Conservation (phyloP, 2,113 vertebrate genomes). For the Campylomormyrus tamandua region DNA sequence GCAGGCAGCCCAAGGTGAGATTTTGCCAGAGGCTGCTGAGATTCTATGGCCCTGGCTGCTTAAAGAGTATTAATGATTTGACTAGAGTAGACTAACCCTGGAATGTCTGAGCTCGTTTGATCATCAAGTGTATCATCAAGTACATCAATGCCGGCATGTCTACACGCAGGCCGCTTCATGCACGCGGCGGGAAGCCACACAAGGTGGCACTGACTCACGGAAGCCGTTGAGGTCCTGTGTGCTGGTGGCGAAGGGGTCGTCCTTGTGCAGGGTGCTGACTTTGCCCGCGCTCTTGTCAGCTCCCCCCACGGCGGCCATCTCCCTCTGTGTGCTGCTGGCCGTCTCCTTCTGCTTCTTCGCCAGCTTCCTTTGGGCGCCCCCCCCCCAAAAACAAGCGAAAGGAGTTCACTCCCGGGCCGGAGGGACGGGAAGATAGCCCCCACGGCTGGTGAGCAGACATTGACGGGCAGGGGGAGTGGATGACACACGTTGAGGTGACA, state of each 20-base stretch:
- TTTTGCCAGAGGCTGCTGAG: background rate
- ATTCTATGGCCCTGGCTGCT: background rate
- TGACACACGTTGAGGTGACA: background rate
- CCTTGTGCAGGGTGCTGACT: constrained; percentile 82
- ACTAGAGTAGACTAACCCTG: background rate
- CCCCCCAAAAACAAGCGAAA: constrained; percentile 59
- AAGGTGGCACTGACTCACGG: constrained; percentile 64
- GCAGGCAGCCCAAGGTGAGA: background rate
- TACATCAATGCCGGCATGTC: background rate
- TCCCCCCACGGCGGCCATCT: constrained; percentile 84
- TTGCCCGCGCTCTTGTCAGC: constrained; percentile 82
- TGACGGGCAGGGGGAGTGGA: background rate
- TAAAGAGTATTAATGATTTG: background rate
- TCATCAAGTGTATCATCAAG: background rate
- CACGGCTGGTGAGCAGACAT: background rate
- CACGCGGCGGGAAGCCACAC: background rate
- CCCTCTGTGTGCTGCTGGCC: constrained; percentile 86
- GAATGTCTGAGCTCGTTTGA: background rate
- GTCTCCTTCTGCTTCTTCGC: constrained; percentile 99
- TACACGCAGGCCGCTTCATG: background rate
- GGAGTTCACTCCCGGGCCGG: constrained; percentile 39
- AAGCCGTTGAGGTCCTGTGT: constrained; percentile 91
- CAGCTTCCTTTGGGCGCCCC: constrained; percentile 77
- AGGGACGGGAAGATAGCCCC: constrained; percentile 10
- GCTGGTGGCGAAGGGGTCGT: constrained; percentile 89